Evolutionary conservation across 1,140 invertebrate species (phyloP), one percentile per base, ranked within the genome.

Genomic region (Drosophila seguyi): DNA sequence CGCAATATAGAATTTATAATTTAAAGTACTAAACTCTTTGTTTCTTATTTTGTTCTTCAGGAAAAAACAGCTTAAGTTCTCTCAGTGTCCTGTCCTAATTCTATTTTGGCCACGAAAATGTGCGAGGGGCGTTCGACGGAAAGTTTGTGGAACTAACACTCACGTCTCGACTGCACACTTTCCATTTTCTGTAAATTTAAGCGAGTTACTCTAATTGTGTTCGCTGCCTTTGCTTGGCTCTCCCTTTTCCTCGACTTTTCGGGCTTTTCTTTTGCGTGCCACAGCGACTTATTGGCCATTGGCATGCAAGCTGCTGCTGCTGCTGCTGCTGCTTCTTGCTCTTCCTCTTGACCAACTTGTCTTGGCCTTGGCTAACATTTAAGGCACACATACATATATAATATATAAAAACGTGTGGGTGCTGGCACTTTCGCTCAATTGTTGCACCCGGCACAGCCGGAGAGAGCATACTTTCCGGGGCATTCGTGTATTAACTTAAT

Each of bases 241-340:
- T 34, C 45, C 27, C 47, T 41, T 38, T 42, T 44, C 8, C 50
- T 14, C 36, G 22, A 16, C 56, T 69, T 87, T 86, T 76, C 14
- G 52, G 36, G 57, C 41, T 20, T 55, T 41, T 41, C 45, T 78
- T 79, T 79, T 78, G 84, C 84, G 84, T 84, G 84, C 80, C 50
- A 67, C 59, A 48, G 55, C 73, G 68, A 88, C 85, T 88, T 87
- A 87, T 88, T 84, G 85, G 73, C 84, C 84, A 84, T 67, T 87
- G 84, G 84, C 84, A 87, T 87, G 84, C 84, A 81, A 87, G 57
- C 77, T 67, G 71, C 62, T 77, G n/a, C 41, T 36, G 38, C 31
- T 61, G 14, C 31, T 53, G 16, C 48, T 61, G 29, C 27, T 27
- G n/a, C 42, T 63, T 39, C 53, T 62, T 38, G 18, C 16, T 65